Evolutionary conservation across 2,113 vertebrate species (phyloP).

Genomic region (Patagioenas fasciata): DNA sequence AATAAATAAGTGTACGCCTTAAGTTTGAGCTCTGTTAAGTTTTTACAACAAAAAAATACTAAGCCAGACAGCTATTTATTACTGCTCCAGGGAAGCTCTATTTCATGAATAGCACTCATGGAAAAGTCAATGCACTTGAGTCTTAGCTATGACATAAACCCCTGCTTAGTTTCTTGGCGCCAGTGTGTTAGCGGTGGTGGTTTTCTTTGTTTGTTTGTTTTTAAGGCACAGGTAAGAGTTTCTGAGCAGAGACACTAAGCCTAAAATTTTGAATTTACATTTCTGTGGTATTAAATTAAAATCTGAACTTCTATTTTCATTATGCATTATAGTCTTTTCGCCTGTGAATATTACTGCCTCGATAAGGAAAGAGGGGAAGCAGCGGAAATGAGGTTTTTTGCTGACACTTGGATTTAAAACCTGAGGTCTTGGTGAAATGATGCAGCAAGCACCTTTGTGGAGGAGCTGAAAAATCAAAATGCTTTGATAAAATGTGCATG

Average conservation of each 20-base stretch:
- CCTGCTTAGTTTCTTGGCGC: neutral
- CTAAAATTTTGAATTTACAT: neutral
- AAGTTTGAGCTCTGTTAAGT: neutral
- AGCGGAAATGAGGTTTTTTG: neutral
- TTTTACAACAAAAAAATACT: neutral
- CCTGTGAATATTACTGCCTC: neutral
- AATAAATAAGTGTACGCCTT: neutral
- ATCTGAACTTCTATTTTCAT: neutral
- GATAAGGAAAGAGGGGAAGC: neutral
- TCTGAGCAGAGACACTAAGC: neutral
- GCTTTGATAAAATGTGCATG: neutral
- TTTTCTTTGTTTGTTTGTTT: neutral
- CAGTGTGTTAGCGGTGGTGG: neutral
- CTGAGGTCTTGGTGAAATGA: neutral
- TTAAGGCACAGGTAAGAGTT: neutral
- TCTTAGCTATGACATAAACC: neutral
- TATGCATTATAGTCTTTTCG: neutral
- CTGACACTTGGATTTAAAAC: neutral
- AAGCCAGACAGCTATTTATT: neutral
- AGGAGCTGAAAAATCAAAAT: neutral
- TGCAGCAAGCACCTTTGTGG: neutral
- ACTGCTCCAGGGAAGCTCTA: neutral
- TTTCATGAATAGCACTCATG: neutral
- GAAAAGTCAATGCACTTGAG: neutral
- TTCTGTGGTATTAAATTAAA: neutral